Conservation (phyloP, 2,797 vertebrate species). For the Denticeps clupeoides region DNA sequence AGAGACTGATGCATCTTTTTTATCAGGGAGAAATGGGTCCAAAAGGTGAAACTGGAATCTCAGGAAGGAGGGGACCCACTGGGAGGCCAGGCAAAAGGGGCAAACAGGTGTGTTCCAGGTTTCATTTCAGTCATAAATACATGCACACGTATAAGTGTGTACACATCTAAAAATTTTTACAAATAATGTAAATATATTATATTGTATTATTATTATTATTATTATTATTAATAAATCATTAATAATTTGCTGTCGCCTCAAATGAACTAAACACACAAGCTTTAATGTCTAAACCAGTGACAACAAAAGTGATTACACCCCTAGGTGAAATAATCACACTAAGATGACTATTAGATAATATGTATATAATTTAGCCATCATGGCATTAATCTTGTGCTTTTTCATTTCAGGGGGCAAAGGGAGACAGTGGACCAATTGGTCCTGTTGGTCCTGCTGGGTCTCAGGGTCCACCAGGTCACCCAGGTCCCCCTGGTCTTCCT, state of each 20-base stretch:
- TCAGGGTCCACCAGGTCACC: slow-evolving; percentile 75
- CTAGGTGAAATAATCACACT: too few relatives aligned
- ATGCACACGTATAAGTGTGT: background rate
- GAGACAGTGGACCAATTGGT: slow-evolving; percentile 67
- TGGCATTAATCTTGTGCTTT: too few relatives aligned
- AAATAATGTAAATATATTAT: too few relatives aligned
- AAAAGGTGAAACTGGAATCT: slow-evolving; percentile 81
- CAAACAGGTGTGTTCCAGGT: slow-evolving; percentile 71
- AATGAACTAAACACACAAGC: too few relatives aligned
- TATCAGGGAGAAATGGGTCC: slow-evolving; percentile 94
- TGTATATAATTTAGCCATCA: too few relatives aligned
- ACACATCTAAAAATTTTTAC: background rate
- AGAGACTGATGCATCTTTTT: slow-evolving; percentile 20
- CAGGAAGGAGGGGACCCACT: slow-evolving; percentile 87
- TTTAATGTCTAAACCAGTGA: too few relatives aligned
- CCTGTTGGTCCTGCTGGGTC: slow-evolving; percentile 76
- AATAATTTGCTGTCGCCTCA: too few relatives aligned
- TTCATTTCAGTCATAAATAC: background rate
- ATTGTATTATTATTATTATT: too few relatives aligned
- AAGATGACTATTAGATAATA: too few relatives aligned
- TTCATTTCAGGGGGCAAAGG: slow-evolving; percentile 78
- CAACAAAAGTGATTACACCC: too few relatives aligned
- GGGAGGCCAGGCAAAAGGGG: slow-evolving; percentile 94
- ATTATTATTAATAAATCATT: too few relatives aligned
- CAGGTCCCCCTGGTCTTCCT: slow-evolving; percentile 75